Evolutionary conservation across 2,888 invertebrate genomes (phyloP).

Genomic region (Monochamus alternatus): DNA sequence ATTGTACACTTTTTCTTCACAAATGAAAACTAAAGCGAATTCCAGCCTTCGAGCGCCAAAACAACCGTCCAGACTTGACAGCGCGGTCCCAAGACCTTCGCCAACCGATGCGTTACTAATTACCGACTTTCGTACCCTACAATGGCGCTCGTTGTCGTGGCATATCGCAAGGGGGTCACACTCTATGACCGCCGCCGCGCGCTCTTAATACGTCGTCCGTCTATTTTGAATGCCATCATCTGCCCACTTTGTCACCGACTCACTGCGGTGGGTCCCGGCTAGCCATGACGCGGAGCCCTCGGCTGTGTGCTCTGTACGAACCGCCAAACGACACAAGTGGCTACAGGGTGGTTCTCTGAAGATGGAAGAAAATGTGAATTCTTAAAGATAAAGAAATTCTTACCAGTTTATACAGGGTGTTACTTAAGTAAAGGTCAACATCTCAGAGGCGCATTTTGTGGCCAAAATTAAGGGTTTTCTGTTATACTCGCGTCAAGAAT

Average conservation of each 20-base stretch:
- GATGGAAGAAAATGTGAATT: neutral
- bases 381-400: no score
- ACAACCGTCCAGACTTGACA: neutral
- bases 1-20: no score
- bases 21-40: no score
- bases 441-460: no score
- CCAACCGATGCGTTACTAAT: slow-evolving; percentile 13
- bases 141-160: slow-evolving; percentile 24
- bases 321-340: slow-evolving; percentile 51
- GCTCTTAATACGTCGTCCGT: slow-evolving; percentile 55
- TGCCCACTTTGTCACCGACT: slow-evolving; percentile 70
- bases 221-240: slow-evolving; percentile 66
- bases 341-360: slow-evolving; percentile 45
- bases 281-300: slow-evolving; percentile 55
- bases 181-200: slow-evolving; percentile 56
- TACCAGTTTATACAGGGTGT: no score
- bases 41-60: neutral
- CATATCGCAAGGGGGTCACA: slow-evolving; percentile 52
- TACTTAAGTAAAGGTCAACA: no score
- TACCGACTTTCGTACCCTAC: slow-evolving; percentile 11
- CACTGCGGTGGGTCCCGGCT: slow-evolving; percentile 68
- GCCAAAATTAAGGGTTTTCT: no score
- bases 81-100: neutral
- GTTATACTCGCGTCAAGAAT: no score
- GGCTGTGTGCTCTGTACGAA: slow-evolving; percentile 52